phyloP scores from a whole-genome alignment of 1,140 invertebrate species.

The Heliconius congener region DNA sequence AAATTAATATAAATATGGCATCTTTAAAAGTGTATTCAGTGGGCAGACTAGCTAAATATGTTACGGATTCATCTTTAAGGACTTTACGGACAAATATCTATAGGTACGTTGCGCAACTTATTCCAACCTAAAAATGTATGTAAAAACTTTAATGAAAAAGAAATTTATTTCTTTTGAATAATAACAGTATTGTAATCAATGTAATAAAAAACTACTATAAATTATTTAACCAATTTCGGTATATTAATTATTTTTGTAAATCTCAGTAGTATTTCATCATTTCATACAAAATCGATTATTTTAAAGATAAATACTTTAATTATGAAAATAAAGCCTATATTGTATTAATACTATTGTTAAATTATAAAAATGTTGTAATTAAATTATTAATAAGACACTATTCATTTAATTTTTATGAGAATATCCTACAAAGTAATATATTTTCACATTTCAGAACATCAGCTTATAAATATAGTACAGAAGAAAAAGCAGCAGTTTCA shows the following conservation, averaged over 20 bases:
- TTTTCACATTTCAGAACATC: constrained; percentile 43
- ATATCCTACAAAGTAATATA: background rate
- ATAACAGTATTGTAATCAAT: background rate
- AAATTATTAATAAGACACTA: no score
- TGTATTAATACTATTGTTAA: no score
- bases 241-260: background rate
- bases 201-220: background rate
- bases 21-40: constrained; percentile 71
- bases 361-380: no score
- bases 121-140: constrained; percentile 53
- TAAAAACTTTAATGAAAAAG: constrained; percentile 9
- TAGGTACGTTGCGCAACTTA: constrained; percentile 74
- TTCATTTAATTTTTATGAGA: no score
- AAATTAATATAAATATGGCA: constrained; percentile 57
- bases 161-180: background rate
- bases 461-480: constrained; percentile 59
- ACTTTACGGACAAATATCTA: constrained; percentile 59
- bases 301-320: background rate
- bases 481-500: constrained; percentile 58
- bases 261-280: background rate
- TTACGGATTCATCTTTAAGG: constrained; percentile 57
- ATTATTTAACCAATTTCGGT: background rate
- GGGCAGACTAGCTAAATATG: constrained; percentile 63
- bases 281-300: background rate
- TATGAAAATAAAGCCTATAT: no score